Evolutionary conservation across 2,888 invertebrate species (phyloP).

Genomic region (Phasia obesa): DNA sequence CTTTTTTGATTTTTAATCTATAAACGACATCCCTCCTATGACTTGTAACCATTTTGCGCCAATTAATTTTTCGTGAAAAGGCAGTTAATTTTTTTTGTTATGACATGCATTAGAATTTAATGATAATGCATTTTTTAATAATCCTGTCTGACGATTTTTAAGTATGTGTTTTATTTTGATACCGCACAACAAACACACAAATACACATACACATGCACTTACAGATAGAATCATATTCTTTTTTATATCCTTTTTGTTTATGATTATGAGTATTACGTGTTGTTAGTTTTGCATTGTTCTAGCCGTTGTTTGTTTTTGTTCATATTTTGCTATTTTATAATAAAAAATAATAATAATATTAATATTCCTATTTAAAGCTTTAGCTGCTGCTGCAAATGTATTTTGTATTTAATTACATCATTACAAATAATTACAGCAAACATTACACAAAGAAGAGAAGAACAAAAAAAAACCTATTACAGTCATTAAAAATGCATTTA

Average conservation of each 20-base stretch:
- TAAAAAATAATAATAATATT: slow-evolving; percentile 6
- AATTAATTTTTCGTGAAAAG: no score
- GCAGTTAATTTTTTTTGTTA: no score
- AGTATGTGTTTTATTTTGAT: not conserved
- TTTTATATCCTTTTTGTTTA: slow-evolving; percentile 41
- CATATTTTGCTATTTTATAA: slow-evolving; percentile 37
- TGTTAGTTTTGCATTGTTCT: not conserved
- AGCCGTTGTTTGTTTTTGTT: slow-evolving; percentile 3
- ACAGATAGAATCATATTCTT: not conserved
- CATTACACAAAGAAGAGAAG: not conserved
- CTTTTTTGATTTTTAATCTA: no score
- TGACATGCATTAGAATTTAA: slow-evolving; percentile 39
- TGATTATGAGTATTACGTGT: slow-evolving; percentile 49
- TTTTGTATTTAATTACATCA: slow-evolving; percentile 62
- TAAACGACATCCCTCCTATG: no score
- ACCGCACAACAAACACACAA: not conserved
- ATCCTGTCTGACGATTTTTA: slow-evolving; percentile 12
- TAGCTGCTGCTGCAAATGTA: not conserved
- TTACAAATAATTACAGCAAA: slow-evolving; percentile 58
- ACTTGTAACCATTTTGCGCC: no score
- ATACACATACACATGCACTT: not conserved
- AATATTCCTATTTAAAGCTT: not conserved
- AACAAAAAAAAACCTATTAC: not conserved
- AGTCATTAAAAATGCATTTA: slow-evolving; percentile 44
- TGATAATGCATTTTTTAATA: slow-evolving; percentile 50